Base-by-base conservation (phyloP, 2,888 invertebrate species). In the Stomorhina lunata region DNA sequence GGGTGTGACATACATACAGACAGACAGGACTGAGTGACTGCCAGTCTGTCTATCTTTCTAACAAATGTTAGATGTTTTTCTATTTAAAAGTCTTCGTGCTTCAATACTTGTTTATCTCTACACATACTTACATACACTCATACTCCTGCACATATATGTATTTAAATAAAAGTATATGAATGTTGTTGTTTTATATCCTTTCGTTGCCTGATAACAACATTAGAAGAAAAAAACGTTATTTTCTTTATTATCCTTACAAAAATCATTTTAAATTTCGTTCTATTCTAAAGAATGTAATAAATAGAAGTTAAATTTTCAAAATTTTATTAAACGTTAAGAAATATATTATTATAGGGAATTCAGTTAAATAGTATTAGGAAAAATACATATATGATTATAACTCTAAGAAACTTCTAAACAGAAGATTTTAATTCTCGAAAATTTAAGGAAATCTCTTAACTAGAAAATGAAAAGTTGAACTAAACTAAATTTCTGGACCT, bases 231-330 rank as follows among this genome's bases (percentile, higher is more conserved):
- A 53, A 32, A 20, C 43, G n/a, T 40, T 48, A 53, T 12, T 87
- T 86, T 86, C 87, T 87, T 88, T 88, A 87, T 87, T 86, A 88
- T 87, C 87, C 88, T 87, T 88, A 87, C n/a, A 88, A 86, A 86
- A 86, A 86, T 72, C 43, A 63, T 59, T n/a, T 73, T 29, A 68
- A 66, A 66, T 61, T 72, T 72, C 17, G 5, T 22, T 29, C 27
- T 15, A 27, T 9, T n/a, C 15, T 27, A 9, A 40, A 1, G 25
- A 22, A 22, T 22, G 22, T n/a, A 53, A 29, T 15, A 15, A 27
- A 29, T 25, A 15, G 29, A 5, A 53, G n/a, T n/a, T n/a, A 48
- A 48, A 25, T 48, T 48, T 48, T n/a, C n/a, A 25, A 17, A 48
- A 48, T 48, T 48, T 25, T 48, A 48, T 15, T 48, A 48, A 48